Evolutionary conservation across 2,797 vertebrate species (phyloP).

Genomic region (Falco berigora): DNA sequence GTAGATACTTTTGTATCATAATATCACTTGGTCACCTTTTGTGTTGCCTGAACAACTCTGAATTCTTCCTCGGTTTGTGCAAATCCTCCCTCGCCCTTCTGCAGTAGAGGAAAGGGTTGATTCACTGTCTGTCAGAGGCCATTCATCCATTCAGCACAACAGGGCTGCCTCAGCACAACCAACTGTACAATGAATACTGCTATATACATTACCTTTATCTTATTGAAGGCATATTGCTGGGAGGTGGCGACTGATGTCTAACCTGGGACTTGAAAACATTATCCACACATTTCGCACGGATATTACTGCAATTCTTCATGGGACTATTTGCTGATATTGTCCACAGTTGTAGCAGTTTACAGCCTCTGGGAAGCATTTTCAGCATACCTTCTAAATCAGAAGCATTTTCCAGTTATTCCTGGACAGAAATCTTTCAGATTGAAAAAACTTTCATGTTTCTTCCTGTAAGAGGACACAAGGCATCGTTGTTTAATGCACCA

Average conservation of each 20-base stretch:
- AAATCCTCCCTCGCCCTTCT: neutral
- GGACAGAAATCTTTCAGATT: neutral
- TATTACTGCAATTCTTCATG: neutral
- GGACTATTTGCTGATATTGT: neutral
- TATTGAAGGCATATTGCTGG: neutral
- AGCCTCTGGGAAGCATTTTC: neutral
- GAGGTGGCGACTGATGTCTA: neutral
- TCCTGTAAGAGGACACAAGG: neutral
- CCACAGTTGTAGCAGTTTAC: neutral
- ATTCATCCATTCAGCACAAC: neutral
- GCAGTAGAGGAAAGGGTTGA: neutral
- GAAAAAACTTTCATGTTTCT: neutral
- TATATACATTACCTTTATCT: neutral
- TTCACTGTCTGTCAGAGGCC: neutral
- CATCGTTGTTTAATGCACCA: neutral
- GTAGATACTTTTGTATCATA: neutral
- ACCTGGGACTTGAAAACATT: neutral
- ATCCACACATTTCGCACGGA: neutral
- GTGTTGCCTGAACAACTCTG: neutral
- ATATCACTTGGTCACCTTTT: neutral
- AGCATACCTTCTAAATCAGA: neutral
- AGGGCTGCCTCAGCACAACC: neutral
- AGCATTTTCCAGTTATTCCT: neutral
- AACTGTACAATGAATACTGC: neutral
- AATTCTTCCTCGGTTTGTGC: neutral